These are phyloP conservation scores for Rhimphoctona megacephalus DNA, from an alignment of 2,888 invertebrate genomes.

Conservation along the genomic window DNA sequence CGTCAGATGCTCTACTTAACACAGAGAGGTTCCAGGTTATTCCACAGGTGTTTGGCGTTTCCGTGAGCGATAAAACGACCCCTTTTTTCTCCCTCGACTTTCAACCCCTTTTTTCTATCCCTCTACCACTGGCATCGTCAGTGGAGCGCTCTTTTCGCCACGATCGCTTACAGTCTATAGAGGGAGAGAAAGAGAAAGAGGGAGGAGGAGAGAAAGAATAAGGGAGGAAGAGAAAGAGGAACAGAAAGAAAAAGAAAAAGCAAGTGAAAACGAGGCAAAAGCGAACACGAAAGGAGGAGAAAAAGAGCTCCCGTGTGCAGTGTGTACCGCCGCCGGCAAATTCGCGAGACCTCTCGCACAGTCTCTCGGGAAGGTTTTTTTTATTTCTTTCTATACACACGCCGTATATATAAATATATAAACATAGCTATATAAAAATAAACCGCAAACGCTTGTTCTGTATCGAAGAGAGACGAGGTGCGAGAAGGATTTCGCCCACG, in stretches of 20 bases:
- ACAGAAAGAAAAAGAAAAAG: slow-evolving; percentile 7
- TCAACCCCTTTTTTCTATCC: slow-evolving; percentile 78
- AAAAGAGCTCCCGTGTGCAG: slow-evolving; percentile 62
- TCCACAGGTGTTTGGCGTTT: slow-evolving; percentile 85
- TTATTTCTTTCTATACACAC: slow-evolving; percentile 37
- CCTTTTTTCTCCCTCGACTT: slow-evolving; percentile 77
- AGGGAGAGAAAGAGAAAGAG: slow-evolving; percentile 64
- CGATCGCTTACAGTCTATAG: slow-evolving; percentile 79
- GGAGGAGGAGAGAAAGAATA: slow-evolving; percentile 39
- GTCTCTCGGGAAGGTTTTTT: slow-evolving; percentile 56
- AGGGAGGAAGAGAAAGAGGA: slow-evolving; percentile 65
- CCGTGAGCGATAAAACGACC: slow-evolving; percentile 84
- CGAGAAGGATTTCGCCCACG: slow-evolving; percentile 57
- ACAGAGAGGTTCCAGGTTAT: slow-evolving; percentile 71
- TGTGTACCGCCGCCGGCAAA: slow-evolving; percentile 58
- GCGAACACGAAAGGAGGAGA: slow-evolving; percentile 51
- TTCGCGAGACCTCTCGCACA: slow-evolving; percentile 68
- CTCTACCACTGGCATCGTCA: slow-evolving; percentile 59
- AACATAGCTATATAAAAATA: slow-evolving; percentile 9
- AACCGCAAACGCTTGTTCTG: slow-evolving; percentile 31
- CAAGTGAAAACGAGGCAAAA: slow-evolving; percentile 55
- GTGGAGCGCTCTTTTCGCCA: slow-evolving; percentile 68
- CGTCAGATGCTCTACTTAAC: slow-evolving; percentile 71
- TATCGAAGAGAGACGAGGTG: slow-evolving; percentile 54
- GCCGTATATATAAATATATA: slow-evolving; percentile 19